phyloP scores from a whole-genome alignment of 2,888 invertebrate species.

The Danaus chrysippus region DNA sequence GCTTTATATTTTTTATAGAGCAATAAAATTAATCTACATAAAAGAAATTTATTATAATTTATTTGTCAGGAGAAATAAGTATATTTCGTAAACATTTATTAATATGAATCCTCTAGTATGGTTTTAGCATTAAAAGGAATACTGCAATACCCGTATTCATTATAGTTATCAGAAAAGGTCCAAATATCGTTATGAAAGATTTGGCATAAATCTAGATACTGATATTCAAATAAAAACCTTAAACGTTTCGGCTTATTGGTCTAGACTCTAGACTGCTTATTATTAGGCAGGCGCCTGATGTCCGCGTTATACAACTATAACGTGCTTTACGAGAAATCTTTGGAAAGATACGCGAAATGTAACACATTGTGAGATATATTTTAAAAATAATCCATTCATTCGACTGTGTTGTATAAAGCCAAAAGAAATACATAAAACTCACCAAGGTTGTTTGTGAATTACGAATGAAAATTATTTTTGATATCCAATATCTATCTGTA shows the following conservation, averaged over 20 bases:
- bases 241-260: not conserved
- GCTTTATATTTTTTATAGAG: not conserved
- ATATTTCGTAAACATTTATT: no score
- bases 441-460: not conserved
- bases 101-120: no score
- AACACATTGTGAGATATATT: not conserved
- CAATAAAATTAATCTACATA: not conserved
- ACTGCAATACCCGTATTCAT: no score
- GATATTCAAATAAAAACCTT: not conserved
- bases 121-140: no score
- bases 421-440: slow-evolving; percentile 4
- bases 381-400: slow-evolving; percentile 5
- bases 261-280: not conserved
- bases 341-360: not conserved
- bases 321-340: not conserved
- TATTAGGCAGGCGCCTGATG: not conserved
- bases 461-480: slow-evolving; percentile 3
- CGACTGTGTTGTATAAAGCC: not conserved
- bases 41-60: not conserved
- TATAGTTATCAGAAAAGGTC: not conserved
- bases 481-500: slow-evolving; percentile 5
- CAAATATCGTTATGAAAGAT: not conserved
- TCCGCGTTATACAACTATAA: not conserved
- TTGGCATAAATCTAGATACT: not conserved
- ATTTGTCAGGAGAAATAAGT: no score